Percentiles rank a stretch among this genome's conserved stretches.
These are phyloP conservation scores for Halcyon badia DNA, from an alignment of 2,797 vertebrate genomes.

Conservation along the genomic window DNA sequence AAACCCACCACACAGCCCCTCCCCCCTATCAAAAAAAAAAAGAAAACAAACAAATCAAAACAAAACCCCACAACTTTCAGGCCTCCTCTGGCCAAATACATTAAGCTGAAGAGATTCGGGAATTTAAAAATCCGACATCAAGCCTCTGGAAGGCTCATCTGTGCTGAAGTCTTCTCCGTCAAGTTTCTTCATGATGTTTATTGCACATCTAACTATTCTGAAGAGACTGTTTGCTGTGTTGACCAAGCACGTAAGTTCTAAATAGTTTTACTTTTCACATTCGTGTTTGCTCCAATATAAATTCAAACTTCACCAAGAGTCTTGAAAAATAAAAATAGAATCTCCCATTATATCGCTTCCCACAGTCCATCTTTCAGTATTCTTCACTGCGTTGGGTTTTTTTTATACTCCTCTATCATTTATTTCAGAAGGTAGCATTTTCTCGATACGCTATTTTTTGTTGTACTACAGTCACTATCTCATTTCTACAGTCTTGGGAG, in stretches of 20 bases:
- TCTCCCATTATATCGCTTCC: not conserved
- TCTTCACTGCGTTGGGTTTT: not conserved
- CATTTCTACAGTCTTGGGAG: conserved; percentile 47
- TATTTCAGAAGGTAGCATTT: conserved; percentile 6
- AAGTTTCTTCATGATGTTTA: not conserved
- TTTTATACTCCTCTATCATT: not conserved
- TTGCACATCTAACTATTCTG: not conserved
- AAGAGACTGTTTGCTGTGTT: not conserved
- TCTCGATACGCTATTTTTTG: not conserved
- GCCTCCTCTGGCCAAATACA: not conserved
- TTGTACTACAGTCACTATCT: conserved; percentile 46
- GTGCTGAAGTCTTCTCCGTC: not conserved
- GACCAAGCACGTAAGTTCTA: not conserved
- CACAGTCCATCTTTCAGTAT: not conserved
- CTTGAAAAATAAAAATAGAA: conserved; percentile 28
- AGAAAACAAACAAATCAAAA: not conserved
- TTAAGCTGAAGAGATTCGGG: not conserved
- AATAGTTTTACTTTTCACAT: not conserved
- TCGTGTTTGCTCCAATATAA: not conserved
- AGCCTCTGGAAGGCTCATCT: not conserved
- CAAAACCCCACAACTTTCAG: not conserved
- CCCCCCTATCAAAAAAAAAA: not conserved
- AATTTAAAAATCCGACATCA: not conserved
- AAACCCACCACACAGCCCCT: too few species aligned
- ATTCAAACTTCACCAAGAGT: not conserved